Base-by-base conservation (phyloP, 2,113 vertebrate species). In the Epinephelus moara region DNA sequence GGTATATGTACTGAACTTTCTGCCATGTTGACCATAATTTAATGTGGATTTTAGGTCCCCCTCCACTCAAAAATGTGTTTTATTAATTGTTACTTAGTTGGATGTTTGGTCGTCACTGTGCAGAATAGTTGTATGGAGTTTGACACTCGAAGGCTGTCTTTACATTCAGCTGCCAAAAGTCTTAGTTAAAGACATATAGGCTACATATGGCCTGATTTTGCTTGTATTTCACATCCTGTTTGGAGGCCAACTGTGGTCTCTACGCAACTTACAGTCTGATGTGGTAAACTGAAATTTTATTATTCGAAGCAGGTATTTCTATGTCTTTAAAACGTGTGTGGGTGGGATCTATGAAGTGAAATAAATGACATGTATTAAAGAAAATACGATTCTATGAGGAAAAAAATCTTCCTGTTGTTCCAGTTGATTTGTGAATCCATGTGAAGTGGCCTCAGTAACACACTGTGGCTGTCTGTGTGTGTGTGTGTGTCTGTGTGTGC, bases 391-490 rank as follows among this genome's bases (percentile, higher is more conserved):
- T 55, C 17, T 37, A 40, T 17, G 2, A 40, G 2, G 18, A 6
- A 50, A 70, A 73, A 73, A 60, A 17, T 68, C 12, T 17, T 71
- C 30, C 33, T 27, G 62, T 74, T 40, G 18, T 62, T 64, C 11
- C 33, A 64, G 37, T 74, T 23, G 15, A 77, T 67, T 75, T 59
- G 52, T 64, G 11, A 23, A 61, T 30, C 21, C 42, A 25, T 1
- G 57, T 84, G 47, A 85, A 78, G 40, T 80, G 81, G 63, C 14
- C 37, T 78, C 53, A 45, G 49, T 50, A 57, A 17, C 21, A 63
- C 57, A 66, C 27, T 42, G 42, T 13, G 18, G 19, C 30, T 45
- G 67, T 23, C n/a, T 25, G 52, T 19, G 50, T 52, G 50, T 42
- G 42, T 13, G 18, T 19, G 27, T 42, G 67, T n/a, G 3, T n/a